Conservation (phyloP, 2,888 invertebrate species). For the Sinelater perroti region DNA sequence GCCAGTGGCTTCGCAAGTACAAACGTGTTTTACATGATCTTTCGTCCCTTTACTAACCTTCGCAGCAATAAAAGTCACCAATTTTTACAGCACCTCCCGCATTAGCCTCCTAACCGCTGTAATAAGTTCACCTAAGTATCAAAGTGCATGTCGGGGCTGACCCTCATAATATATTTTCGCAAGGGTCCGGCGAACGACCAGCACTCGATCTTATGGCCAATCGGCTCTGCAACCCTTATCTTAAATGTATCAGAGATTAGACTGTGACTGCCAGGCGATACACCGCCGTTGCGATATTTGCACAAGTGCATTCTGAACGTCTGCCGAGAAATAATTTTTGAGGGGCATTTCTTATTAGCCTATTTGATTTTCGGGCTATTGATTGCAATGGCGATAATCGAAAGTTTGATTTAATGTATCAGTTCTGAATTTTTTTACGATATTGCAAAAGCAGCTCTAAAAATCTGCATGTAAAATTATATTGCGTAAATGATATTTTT, state of each 20-base stretch:
- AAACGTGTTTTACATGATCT: too few species aligned
- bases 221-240: conserved; percentile 52
- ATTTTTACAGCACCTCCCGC: conserved; percentile 19
- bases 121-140: conserved; percentile 39
- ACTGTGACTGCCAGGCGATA: conserved; percentile 41
- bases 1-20: too few species aligned
- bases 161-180: conserved; percentile 52
- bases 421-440: too few species aligned
- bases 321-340: conserved; percentile 57
- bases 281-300: conserved; percentile 26
- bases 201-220: conserved; percentile 56
- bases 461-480: too few species aligned
- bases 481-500: too few species aligned
- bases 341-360: conserved; percentile 59
- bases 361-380: conserved; percentile 49
- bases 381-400: conserved; percentile 42
- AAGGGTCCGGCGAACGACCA: conserved; percentile 55
- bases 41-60: too few species aligned
- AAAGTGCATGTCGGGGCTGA: conserved; percentile 31
- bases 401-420: too few species aligned
- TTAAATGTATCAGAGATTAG: conserved; percentile 47
- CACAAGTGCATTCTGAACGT: conserved; percentile 51
- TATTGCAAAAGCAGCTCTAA: too few species aligned
- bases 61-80: neutral
- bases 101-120: conserved; percentile 31